Base-by-base conservation (phyloP, 1,140 invertebrate genomes). In the Teleogryllus occipitalis region DNA sequence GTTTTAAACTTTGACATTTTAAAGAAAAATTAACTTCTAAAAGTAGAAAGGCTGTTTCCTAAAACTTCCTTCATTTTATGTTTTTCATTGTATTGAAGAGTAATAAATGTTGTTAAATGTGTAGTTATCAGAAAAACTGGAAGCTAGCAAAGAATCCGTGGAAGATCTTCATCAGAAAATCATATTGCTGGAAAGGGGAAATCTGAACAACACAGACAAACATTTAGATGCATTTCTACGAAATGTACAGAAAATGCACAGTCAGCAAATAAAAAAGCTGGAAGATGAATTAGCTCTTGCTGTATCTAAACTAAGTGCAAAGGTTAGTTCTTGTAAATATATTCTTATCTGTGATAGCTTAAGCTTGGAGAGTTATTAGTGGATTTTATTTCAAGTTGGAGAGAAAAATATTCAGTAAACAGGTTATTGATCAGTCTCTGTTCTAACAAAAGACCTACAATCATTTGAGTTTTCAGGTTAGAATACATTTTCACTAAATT, bases 151-250 rank as follows among this genome's bases (percentile, higher is more conserved):
- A 21, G 10, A n/a, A n/a, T 48, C 47, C 0, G 47, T 49, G 8
- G 48, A 77, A 47, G 76, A 77, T 77, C 48, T 77, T 21, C n/a
- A 77, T 8, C 8, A 77, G n/a, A 77, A 77, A 48, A 21, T 77
- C 14, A 48, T 14, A 12, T 48, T 77, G 12, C 47, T 77, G 47
- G 76, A 77, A n/a, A 47, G 76, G 22, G 22, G n/a, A 8, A 77
- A 8, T 8, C 14, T 77, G 15, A 10, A 18, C 48, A 77, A 54
- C n/a, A 49, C 14, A 54, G 76, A 77, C 47, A 77, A 47, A 1
- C 47, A 48, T 6, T 21, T 54, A 5, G 46, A 73, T 75, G 65
- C 54, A 74, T 14, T 74, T 18, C 72, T 65, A 18, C 54, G 18
- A 14, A 65, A 65, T 18, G 54, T 65, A 65, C 54, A 65, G 18